Evolutionary conservation across 2,113 vertebrate species (phyloP).

Genomic region (Odocoileus hemionus): DNA sequence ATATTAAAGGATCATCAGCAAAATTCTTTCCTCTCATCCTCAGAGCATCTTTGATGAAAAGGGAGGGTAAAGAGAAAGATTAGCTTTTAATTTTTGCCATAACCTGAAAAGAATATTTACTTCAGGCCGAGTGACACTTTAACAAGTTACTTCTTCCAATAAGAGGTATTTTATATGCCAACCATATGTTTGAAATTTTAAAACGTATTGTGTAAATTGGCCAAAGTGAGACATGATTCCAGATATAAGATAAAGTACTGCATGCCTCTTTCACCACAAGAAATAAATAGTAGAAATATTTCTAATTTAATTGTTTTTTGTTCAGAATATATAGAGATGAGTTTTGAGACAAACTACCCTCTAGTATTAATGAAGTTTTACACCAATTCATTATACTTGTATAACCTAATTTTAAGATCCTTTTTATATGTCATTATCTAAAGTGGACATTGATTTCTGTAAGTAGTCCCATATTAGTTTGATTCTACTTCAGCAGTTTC

Average conservation of each 20-base stretch:
- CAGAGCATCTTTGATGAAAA: background rate
- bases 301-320: background rate
- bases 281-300: background rate
- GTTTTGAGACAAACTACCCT: background rate
- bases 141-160: background rate
- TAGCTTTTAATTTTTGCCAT: background rate
- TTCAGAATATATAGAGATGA: background rate
- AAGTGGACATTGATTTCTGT: background rate
- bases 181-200: background rate
- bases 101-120: background rate
- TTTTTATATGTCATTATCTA: background rate
- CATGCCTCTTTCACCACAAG: background rate
- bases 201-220: background rate
- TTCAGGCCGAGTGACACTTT: background rate
- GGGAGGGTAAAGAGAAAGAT: background rate
- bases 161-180: background rate
- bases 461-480: background rate
- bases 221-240: background rate
- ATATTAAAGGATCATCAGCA: background rate
- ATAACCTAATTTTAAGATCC: background rate
- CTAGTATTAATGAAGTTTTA: background rate
- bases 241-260: background rate
- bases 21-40: background rate
- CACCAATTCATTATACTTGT: background rate
- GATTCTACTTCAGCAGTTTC: background rate